Evolutionary conservation across 1,140 invertebrate species (phyloP).

Genomic region (Phortica variegata): DNA sequence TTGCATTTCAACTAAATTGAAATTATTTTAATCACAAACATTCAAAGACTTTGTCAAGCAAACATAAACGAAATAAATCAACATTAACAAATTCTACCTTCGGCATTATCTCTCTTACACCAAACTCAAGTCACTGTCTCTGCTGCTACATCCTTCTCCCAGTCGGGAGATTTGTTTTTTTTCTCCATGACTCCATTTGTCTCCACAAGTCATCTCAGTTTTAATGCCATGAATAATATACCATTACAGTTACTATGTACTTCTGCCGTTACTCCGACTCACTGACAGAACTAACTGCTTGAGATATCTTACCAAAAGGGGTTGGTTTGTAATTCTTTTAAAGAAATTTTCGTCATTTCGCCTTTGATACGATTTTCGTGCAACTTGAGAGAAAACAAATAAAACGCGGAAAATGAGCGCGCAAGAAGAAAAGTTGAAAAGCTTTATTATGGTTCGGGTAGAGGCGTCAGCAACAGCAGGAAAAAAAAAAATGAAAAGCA

Average conservation of each 20-base stretch:
- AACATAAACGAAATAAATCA: too few relatives aligned
- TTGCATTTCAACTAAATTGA: too few relatives aligned
- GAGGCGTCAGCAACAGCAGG: neutral
- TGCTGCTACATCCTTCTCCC: too few relatives aligned
- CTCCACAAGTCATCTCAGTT: neutral
- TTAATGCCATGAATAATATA: constrained; percentile 53
- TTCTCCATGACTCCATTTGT: neutral
- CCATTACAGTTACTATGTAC: constrained; percentile 47
- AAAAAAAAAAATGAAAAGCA: constrained; percentile 7
- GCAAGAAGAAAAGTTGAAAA: constrained; percentile 36
- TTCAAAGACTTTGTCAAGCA: too few relatives aligned
- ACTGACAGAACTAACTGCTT: too few relatives aligned
- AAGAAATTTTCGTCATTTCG: constrained; percentile 47
- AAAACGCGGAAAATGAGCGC: constrained; percentile 39
- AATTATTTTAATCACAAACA: too few relatives aligned
- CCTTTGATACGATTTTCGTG: constrained; percentile 42
- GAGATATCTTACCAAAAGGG: constrained; percentile 35
- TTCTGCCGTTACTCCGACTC: too few relatives aligned
- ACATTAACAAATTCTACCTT: too few relatives aligned
- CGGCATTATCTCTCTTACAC: neutral
- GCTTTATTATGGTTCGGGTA: neutral
- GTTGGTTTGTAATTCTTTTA: constrained; percentile 47
- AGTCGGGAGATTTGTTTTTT: too few relatives aligned
- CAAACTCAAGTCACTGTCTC: neutral
- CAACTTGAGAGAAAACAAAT: constrained; percentile 43